phyloP scores from a whole-genome alignment of 2,888 invertebrate genomes.

The Polydrusus tereticollis region DNA sequence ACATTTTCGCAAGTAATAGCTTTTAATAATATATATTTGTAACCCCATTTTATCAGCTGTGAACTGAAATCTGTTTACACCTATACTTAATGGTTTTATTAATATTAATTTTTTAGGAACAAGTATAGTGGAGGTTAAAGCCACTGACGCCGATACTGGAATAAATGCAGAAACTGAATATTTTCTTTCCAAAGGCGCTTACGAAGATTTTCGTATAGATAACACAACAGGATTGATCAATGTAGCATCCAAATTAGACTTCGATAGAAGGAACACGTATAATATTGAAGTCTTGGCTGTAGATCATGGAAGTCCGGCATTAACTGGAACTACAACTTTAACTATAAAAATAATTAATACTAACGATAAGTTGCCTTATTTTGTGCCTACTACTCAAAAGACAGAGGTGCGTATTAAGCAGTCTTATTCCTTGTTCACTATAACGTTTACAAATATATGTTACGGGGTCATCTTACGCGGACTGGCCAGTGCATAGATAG shows the following conservation, averaged over 20 bases:
- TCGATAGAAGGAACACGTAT: slow-evolving; percentile 83
- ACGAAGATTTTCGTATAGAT: slow-evolving; percentile 88
- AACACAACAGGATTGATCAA: slow-evolving; percentile 81
- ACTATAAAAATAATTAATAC: slow-evolving; percentile 85
- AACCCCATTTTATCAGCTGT: too few species aligned
- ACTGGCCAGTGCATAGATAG: too few species aligned
- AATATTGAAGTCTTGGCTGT: slow-evolving; percentile 85
- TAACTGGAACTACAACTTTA: slow-evolving; percentile 85
- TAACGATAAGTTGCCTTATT: slow-evolving; percentile 89
- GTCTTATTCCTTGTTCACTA: too few species aligned
- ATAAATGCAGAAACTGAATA: slow-evolving; percentile 86
- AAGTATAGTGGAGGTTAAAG: slow-evolving; percentile 79
- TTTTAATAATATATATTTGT: too few species aligned
- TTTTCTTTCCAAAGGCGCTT: slow-evolving; percentile 85
- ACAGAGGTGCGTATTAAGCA: slow-evolving; percentile 75
- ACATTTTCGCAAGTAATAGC: too few species aligned
- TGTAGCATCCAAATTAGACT: slow-evolving; percentile 85
- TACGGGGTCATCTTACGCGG: too few species aligned
- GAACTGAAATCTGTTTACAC: too few species aligned
- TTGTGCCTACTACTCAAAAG: slow-evolving; percentile 82
- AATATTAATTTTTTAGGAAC: slow-evolving; percentile 70
- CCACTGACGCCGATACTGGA: slow-evolving; percentile 89
- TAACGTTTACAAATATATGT: too few species aligned
- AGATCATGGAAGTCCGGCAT: slow-evolving; percentile 84
- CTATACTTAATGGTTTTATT: background rate